A percentile compares a stretch with the other conserved stretches of the same genome.
Conservation (phyloP, 1,140 invertebrate species). For the Pseudachorutes palmiensis region DNA sequence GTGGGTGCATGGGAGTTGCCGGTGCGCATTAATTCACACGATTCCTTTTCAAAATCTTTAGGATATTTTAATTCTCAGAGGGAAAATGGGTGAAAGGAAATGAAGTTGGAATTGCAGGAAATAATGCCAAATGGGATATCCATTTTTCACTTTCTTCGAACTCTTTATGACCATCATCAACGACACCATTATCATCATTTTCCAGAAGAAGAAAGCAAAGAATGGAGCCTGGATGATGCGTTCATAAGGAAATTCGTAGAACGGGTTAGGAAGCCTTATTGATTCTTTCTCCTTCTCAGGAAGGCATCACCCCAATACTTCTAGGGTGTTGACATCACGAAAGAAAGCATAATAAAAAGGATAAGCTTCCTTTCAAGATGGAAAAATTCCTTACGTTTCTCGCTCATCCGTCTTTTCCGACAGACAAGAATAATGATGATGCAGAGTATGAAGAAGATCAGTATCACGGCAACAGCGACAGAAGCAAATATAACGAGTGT, state of each 20-base stretch:
- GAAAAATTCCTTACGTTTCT: constrained; percentile 38
- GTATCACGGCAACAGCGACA: constrained; percentile 60
- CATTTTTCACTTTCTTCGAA: neutral
- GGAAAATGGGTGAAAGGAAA: too few relatives aligned
- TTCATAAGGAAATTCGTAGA: neutral
- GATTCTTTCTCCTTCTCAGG: neutral
- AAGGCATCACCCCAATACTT: neutral
- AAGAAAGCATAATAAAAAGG: neutral
- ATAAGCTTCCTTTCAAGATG: neutral
- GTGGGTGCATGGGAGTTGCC: too few relatives aligned
- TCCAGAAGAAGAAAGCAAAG: neutral
- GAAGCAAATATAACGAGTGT: constrained; percentile 66
- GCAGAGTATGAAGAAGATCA: constrained; percentile 70
- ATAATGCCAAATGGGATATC: neutral
- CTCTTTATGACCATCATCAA: neutral
- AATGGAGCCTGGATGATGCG: neutral
- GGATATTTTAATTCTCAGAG: neutral
- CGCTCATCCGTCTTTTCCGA: constrained; percentile 31
- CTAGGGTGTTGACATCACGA: neutral
- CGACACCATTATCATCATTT: neutral
- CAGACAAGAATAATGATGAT: constrained; percentile 64
- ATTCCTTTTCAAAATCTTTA: neutral
- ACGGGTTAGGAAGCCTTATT: neutral
- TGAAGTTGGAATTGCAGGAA: neutral
- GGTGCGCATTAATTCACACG: neutral